phyloP scores from a whole-genome alignment of 2,888 invertebrate genomes.

The Microdon myrmicae region DNA sequence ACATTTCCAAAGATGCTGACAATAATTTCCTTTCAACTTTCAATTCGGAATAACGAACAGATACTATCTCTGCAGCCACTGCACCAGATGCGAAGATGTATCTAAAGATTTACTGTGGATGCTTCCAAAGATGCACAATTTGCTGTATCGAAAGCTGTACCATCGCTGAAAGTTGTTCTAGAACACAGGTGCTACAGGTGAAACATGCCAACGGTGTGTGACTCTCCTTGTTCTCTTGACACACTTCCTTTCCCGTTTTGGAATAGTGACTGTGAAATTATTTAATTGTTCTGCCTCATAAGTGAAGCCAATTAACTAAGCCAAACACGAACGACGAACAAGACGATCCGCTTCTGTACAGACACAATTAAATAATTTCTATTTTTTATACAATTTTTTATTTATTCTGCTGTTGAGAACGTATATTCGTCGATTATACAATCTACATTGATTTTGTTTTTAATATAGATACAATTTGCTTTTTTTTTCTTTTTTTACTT shows the following conservation, averaged over 20 bases:
- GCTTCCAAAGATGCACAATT: conserved; percentile 28
- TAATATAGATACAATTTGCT: conserved; percentile 22
- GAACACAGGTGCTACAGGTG: conserved; percentile 36
- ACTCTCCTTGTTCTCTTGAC: conserved; percentile 59
- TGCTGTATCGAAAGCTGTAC: conserved; percentile 42
- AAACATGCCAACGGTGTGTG: conserved; percentile 15
- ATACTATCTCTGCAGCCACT: background rate
- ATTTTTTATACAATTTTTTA: conserved; percentile 31
- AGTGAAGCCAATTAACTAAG: conserved; percentile 7
- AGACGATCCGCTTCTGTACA: too few species aligned
- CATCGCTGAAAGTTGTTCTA: conserved; percentile 50
- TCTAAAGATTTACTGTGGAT: too few species aligned
- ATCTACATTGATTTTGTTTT: conserved; percentile 13
- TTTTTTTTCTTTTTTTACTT: conserved; percentile 29
- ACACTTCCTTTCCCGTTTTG: conserved; percentile 56
- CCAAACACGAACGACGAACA: too few species aligned
- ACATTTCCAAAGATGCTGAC: background rate
- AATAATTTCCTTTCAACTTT: conserved; percentile 35
- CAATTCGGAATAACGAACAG: conserved; percentile 42
- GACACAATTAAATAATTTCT: background rate
- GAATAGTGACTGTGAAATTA: conserved; percentile 62
- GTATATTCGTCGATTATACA: conserved; percentile 40
- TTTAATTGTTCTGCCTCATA: conserved; percentile 54
- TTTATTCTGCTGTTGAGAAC: conserved; percentile 37
- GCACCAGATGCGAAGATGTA: background rate